phyloP scores from a whole-genome alignment of 1,140 invertebrate species.

The Eulimnadia texana region DNA sequence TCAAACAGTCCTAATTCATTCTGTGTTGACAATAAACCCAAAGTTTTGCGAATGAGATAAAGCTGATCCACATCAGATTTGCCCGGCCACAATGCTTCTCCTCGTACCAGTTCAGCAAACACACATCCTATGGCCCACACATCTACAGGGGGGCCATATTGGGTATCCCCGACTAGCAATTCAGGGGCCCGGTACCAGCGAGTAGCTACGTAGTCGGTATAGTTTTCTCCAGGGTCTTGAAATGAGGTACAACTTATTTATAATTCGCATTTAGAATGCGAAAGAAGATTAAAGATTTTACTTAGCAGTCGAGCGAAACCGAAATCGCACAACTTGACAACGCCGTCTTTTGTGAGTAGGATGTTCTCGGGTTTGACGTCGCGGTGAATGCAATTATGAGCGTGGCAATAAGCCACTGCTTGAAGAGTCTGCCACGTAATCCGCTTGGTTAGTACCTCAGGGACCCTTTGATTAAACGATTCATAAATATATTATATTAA shows the following conservation, averaged over 20 bases:
- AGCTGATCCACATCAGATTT: conserved; percentile 97
- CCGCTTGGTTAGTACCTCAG: conserved; percentile 73
- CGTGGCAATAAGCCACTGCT: conserved; percentile 90
- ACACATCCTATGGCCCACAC: conserved; percentile 96
- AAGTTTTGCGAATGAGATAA: conserved; percentile 80
- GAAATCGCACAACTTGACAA: conserved; percentile 97
- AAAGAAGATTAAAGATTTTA: conserved; percentile 35
- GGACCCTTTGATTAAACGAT: conserved; percentile 56
- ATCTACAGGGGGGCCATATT: conserved; percentile 92
- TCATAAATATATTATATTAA: no score
- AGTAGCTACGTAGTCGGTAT: conserved; percentile 98
- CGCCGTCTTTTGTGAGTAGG: conserved; percentile 77
- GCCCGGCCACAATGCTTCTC: conserved; percentile 94
- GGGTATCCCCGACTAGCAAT: conserved; percentile 89
- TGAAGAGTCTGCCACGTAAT: conserved; percentile 91
- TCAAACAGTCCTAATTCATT: no score
- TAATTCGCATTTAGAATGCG: conserved; percentile 7
- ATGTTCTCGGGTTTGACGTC: conserved; percentile 99
- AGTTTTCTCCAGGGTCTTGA: conserved; percentile 77
- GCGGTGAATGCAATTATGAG: conserved; percentile 87
- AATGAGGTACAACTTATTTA: conserved; percentile 15
- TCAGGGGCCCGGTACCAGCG: conserved; percentile 96
- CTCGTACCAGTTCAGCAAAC: conserved; percentile 84
- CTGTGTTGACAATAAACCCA: conserved; percentile 30
- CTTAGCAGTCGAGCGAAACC: conserved; percentile 95